Percentiles rank a stretch among this genome's conserved stretches.
These are phyloP conservation scores for Sorex maritimensis DNA, from an alignment of 2,797 vertebrate species.

Conservation along the genomic window DNA sequence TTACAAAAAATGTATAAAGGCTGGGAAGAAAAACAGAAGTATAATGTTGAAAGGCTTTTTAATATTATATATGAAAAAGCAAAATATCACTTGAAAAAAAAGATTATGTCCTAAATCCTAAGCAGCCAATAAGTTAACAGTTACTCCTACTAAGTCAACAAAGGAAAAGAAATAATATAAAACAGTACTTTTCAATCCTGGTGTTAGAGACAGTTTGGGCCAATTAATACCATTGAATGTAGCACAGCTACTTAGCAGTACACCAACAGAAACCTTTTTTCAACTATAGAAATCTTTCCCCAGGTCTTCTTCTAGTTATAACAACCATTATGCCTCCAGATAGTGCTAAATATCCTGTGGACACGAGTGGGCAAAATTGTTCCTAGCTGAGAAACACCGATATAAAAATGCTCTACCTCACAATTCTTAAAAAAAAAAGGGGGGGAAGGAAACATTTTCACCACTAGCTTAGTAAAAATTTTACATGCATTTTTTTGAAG, in stretches of 20 bases:
- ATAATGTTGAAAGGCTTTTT: constrained; percentile 23
- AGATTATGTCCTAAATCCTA: background rate
- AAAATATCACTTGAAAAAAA: background rate
- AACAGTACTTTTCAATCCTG: background rate
- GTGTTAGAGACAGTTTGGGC: background rate
- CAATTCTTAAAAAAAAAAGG: too few species aligned
- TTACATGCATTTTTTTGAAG: too few species aligned
- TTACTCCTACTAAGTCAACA: constrained; percentile 42
- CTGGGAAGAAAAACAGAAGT: background rate
- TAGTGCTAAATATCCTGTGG: too few species aligned
- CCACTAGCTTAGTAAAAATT: too few species aligned
- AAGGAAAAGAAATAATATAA: constrained; percentile 24
- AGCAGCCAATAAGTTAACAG: constrained; percentile 65
- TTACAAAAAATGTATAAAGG: background rate
- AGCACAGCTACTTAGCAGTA: background rate
- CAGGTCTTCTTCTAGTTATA: background rate
- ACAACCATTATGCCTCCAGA: background rate
- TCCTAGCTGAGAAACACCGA: too few species aligned
- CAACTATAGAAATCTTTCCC: background rate
- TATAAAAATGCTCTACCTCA: too few species aligned
- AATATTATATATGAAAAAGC: background rate
- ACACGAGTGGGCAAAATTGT: too few species aligned
- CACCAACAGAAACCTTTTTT: background rate
- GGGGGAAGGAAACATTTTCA: too few species aligned
- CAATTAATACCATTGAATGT: background rate